Percentiles rank a stretch among this genome's conserved stretches.
These are phyloP conservation scores for Silurus meridionalis DNA, from an alignment of 2,113 vertebrate genomes.

Conservation along the genomic window DNA sequence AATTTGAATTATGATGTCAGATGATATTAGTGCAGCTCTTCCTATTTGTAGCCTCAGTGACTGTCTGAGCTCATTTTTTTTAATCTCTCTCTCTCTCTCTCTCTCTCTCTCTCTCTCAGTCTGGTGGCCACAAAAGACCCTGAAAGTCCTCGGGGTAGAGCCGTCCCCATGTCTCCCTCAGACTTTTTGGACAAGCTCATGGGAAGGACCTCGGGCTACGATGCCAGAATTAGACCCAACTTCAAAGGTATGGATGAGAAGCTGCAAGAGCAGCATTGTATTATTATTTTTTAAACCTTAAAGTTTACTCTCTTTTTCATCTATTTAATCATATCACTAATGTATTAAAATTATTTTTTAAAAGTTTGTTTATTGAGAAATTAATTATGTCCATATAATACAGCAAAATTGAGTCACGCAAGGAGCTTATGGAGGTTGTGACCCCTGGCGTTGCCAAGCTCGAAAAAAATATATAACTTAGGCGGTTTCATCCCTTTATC, in stretches of 20 bases:
- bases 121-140: constrained; percentile 87
- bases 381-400: no score
- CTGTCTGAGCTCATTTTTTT: constrained; percentile 20
- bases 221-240: constrained; percentile 95
- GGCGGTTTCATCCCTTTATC: no score
- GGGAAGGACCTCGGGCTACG: constrained; percentile 95
- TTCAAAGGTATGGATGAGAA: constrained; percentile 86
- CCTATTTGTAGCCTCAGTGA: constrained; percentile 20
- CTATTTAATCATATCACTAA: no score
- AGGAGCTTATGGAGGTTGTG: no score
- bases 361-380: no score
- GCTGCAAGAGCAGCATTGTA: background rate
- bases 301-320: background rate
- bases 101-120: constrained; percentile 65
- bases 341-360: no score
- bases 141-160: constrained; percentile 79
- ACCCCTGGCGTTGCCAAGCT: no score
- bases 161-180: constrained; percentile 89
- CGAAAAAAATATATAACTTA: no score
- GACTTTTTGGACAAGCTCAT: constrained; percentile 98
- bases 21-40: constrained; percentile 28
- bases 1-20: constrained; percentile 39
- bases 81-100: background rate
- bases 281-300: background rate
- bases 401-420: no score